Base-by-base conservation (phyloP, 2,797 vertebrate species). In the Danio choprae region DNA sequence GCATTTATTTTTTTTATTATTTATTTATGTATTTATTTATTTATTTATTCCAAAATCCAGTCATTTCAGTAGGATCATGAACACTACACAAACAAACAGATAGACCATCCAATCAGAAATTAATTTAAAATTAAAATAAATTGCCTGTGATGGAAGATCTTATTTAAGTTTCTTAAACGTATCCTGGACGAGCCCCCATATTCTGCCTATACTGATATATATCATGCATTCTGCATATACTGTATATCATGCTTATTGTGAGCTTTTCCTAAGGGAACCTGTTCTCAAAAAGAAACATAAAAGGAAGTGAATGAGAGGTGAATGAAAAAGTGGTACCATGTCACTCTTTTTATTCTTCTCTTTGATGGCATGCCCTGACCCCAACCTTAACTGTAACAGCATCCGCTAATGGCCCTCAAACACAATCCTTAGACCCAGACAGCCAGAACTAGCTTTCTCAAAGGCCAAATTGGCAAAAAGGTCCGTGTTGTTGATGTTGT, bases 371-470 rank as follows among this genome's bases (percentile, higher is more conserved):
- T 11, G 12, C n/a, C n/a, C 65, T 60, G 53, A 78, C 76, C 44
- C 59, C 44, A 71, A 79, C 56, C 46, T 70, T 41, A 79, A 43
- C 46, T 70, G 55, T 70, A 69, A 78, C 48, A 60, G 67, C 56
- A 62, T 60, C 13, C 18, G n/a, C n/a, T 70, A 60, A 53, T 79
- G 56, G 67, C 36, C 13, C 7, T 22, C 51, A 48, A 38, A 51
- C 29, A 40, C 13, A 69, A 41, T 53, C 22, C 51, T 18, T 18
- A n/a, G 40, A 53, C 74, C 59, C 16, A 7, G 40, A 53, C 0
- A 6, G 6, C 22, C 16, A 59, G 40, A 69, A 11, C 40, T 55
- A 71, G 58, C 77, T 20, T 72, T 79, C 60, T 43, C 36, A 63
- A 13, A 41, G 58, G 48, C 67, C 58, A 63, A 56, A 62, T 62